Conservation (phyloP, 2,797 vertebrate genomes). For the Eurystomus glaucurus region DNA sequence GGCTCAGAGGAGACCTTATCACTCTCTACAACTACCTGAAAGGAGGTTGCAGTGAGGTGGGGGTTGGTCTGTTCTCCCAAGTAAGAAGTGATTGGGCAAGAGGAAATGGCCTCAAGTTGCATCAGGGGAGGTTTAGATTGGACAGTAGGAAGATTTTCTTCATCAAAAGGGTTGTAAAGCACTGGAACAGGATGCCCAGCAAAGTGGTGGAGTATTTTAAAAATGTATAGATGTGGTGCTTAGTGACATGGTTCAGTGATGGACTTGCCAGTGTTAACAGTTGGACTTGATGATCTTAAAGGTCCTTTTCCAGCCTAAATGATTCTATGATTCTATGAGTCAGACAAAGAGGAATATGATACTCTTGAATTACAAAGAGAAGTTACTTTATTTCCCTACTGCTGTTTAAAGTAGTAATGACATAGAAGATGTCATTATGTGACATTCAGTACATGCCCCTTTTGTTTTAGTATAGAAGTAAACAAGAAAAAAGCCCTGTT, state of each 20-base stretch:
- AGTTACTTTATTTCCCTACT: background rate
- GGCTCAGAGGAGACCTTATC: background rate
- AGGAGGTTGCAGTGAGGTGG: background rate
- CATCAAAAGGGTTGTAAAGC: background rate
- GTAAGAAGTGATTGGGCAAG: background rate
- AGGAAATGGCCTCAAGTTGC: background rate
- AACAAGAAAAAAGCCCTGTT: background rate
- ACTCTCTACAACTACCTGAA: background rate
- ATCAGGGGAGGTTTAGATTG: accelerated
- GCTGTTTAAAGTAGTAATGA: slow-evolving; percentile 1
- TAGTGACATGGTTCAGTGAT: background rate
- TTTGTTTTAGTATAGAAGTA: slow-evolving; percentile 13
- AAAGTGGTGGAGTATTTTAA: background rate
- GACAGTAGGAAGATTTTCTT: background rate
- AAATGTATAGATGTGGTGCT: background rate
- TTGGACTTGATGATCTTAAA: background rate
- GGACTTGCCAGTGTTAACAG: background rate
- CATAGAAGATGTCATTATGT: background rate
- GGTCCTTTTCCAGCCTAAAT: background rate
- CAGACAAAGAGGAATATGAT: background rate
- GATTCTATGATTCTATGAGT: background rate
- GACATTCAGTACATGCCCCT: background rate
- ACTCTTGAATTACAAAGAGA: background rate
- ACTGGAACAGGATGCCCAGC: background rate
- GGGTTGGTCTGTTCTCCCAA: background rate